Evolutionary conservation across 1,140 invertebrate genomes (phyloP), one percentile per base, ranked within the genome.

Genomic region (Arctopsyche grandis): DNA sequence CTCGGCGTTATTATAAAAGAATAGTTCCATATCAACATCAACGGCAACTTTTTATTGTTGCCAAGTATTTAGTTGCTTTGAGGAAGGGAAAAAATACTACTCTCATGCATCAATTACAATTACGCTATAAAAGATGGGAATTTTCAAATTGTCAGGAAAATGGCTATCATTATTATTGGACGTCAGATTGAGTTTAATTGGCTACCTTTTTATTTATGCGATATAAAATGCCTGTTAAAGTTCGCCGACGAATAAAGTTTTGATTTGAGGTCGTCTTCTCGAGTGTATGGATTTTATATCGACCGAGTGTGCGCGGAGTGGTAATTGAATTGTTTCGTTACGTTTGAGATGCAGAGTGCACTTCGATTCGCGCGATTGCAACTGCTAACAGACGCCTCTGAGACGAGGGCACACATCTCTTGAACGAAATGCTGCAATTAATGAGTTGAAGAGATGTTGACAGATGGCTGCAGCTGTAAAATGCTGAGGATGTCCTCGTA

Each of bases 401-500:
- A 77, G 76, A 5, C 16, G 16, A 80, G 58, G 66, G 29, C 29
- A 80, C 76, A 80, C 73, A 63, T 58, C 69, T 71, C 69, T 44
- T 70, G 74, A 76, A 80, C 66, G 79, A 38, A 7, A 38, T 38
- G 29, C 29, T 7, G 29, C 29, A 38, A 38, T 38, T 38, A 38
- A 77, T 73, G 73, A 46, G 73, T 52, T 75, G 29, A 75, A 16
- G 73, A 75, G 73, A 75, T 69, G 74, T 46, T 71, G 73, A 74
- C 78, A 60, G 73, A 80, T 60, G 79, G 43, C 66, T 43, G 79
- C 79, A 71, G 79, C 60, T 75, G 77, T 80, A 77, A 80, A 80
- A 77, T 52, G 79, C 79, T 77, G 75, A 77, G 69, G 69, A 69
- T 75, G 76, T 60, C 56, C 56, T 60, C 56, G 19, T 7, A 60